Conservation (phyloP, 2,797 vertebrate genomes). For the Notoglanidium macrostoma region DNA sequence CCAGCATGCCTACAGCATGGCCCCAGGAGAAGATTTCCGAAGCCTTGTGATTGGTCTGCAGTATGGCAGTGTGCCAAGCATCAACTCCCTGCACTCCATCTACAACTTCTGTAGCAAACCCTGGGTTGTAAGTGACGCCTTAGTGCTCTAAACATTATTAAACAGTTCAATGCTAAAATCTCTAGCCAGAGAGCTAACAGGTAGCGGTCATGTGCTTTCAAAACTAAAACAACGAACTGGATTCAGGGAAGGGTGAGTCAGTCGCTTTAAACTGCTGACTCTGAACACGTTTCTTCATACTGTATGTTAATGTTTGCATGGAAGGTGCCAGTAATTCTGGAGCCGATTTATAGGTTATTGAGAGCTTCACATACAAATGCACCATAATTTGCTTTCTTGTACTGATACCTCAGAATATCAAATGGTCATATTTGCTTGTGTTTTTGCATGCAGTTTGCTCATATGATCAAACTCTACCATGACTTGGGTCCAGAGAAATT, state of each 20-base stretch:
- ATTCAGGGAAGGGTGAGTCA: too few species aligned
- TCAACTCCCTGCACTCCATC: slow-evolving; percentile 93
- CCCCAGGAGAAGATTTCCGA: slow-evolving; percentile 89
- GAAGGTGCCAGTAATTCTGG: not conserved
- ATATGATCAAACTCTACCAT: slow-evolving; percentile 96
- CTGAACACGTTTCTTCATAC: not conserved
- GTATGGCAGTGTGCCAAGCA: slow-evolving; percentile 81
- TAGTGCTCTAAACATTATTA: not conserved
- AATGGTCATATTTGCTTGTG: slow-evolving; percentile 3
- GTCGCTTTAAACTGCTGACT: not conserved
- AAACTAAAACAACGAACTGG: too few species aligned
- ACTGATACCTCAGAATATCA: not conserved
- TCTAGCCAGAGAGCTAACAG: not conserved
- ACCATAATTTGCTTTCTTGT: too few species aligned
- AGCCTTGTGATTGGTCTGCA: slow-evolving; percentile 92
- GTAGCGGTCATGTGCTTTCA: too few species aligned
- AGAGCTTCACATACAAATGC: not conserved
- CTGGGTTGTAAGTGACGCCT: slow-evolving; percentile 73
- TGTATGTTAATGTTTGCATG: not conserved
- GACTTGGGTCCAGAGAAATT: slow-evolving; percentile 91
- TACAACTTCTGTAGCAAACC: slow-evolving; percentile 99
- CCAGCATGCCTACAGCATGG: slow-evolving; percentile 95
- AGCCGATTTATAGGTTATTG: not conserved
- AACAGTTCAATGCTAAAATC: not conserved
- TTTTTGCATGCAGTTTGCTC: slow-evolving; percentile 84